phyloP scores from a whole-genome alignment of 2,797 vertebrate genomes.

The Aphelocoma californica region DNA sequence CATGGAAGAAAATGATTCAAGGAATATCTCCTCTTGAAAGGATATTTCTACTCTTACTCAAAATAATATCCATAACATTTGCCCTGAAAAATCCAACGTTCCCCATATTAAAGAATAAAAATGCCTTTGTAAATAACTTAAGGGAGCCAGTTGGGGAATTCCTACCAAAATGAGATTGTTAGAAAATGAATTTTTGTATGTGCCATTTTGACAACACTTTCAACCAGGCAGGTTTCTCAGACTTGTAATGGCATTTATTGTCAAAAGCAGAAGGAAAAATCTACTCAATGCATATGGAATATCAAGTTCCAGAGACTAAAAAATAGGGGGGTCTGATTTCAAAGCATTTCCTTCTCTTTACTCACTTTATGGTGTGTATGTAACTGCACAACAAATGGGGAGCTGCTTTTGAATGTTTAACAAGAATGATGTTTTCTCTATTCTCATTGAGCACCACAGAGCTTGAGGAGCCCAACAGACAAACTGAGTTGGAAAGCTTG shows the following conservation, averaged over 20 bases:
- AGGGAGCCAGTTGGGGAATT: not conserved
- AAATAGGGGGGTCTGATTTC: not conserved
- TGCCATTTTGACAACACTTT: not conserved
- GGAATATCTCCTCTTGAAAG: not conserved
- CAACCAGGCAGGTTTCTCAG: not conserved
- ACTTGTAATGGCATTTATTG: not conserved
- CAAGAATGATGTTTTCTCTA: not conserved
- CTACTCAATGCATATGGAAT: not conserved
- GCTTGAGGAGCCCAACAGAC: not conserved
- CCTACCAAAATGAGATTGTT: not conserved
- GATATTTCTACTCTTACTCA: not conserved
- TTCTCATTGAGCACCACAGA: not conserved
- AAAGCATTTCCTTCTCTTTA: not conserved
- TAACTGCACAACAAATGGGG: not conserved
- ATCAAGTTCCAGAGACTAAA: not conserved
- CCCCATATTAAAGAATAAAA: not conserved
- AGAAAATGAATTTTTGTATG: not conserved
- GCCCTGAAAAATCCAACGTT: not conserved
- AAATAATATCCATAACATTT: not conserved
- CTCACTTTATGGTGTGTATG: not conserved
- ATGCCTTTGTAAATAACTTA: not conserved
- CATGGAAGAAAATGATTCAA: not conserved
- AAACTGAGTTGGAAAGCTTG: not conserved
- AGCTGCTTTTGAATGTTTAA: not conserved
- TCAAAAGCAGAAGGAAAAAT: constrained; percentile 5